Conservation (phyloP, 2,888 invertebrate genomes). For the Eueremaeus valkanovi region DNA sequence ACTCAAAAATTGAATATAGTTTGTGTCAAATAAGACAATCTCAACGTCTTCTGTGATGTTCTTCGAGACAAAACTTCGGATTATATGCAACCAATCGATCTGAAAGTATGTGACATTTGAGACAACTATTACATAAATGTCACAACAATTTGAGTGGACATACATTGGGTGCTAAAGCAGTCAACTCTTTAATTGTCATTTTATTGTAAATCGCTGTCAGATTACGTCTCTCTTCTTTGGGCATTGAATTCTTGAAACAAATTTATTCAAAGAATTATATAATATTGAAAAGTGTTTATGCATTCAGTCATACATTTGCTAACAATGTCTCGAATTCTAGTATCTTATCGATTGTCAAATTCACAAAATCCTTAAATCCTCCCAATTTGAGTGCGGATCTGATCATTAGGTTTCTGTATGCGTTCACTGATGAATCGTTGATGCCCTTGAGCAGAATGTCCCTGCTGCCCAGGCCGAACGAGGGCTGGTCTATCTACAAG, state of each 20-base stretch:
- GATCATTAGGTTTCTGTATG: slow-evolving; percentile 58
- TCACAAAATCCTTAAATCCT: slow-evolving; percentile 57
- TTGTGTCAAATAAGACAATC: slow-evolving; percentile 66
- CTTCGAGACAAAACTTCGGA: slow-evolving; percentile 68
- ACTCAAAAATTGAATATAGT: too few species aligned
- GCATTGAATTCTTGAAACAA: slow-evolving; percentile 67
- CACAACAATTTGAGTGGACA: slow-evolving; percentile 40
- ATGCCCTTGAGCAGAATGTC: slow-evolving; percentile 51
- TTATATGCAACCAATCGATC: slow-evolving; percentile 61
- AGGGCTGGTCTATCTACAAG: slow-evolving; percentile 20
- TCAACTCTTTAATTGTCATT: slow-evolving; percentile 73
- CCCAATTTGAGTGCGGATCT: slow-evolving; percentile 77
- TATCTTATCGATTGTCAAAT: slow-evolving; percentile 68
- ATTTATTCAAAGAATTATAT: neutral
- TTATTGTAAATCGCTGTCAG: slow-evolving; percentile 84
- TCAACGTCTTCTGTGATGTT: slow-evolving; percentile 62
- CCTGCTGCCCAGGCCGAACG: neutral
- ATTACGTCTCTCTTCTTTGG: slow-evolving; percentile 83
- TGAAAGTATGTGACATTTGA: neutral
- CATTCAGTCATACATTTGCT: slow-evolving; percentile 67
- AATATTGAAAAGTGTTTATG: neutral
- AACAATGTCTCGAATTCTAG: slow-evolving; percentile 80
- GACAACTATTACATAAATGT: neutral
- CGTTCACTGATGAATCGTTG: slow-evolving; percentile 75
- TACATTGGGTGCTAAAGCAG: slow-evolving; percentile 61